These are phyloP conservation scores for Ceyx cyanopectus DNA, from an alignment of 2,113 vertebrate species.

Conservation along the genomic window DNA sequence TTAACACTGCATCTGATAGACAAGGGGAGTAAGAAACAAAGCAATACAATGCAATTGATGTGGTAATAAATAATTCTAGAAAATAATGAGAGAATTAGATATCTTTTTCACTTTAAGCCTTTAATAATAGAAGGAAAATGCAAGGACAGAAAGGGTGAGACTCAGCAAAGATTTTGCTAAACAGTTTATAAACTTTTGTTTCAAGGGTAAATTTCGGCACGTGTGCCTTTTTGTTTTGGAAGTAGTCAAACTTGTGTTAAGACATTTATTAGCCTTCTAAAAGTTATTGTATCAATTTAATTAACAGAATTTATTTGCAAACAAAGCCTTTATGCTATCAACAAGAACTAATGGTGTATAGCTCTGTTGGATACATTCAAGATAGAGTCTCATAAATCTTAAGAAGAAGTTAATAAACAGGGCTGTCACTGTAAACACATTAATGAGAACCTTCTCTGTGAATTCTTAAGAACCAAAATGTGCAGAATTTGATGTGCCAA, in stretches of 20 bases:
- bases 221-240: neutral
- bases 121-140: neutral
- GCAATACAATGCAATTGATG: no score
- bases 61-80: no score
- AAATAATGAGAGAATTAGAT: no score
- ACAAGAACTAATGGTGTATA: neutral
- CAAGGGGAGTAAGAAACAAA: no score
- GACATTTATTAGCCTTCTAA: neutral
- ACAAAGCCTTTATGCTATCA: neutral
- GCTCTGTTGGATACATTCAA: neutral
- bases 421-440: neutral
- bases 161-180: neutral
- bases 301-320: neutral
- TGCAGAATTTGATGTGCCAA: neutral
- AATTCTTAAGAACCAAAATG: neutral
- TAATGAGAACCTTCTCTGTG: neutral
- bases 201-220: neutral
- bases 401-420: neutral
- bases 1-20: no score
- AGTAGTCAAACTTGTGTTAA: neutral
- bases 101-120: no score
- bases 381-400: neutral
- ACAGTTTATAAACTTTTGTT: neutral
- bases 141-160: neutral
- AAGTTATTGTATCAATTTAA: neutral